Percentiles rank a stretch among this genome's conserved stretches.
phyloP scores from a whole-genome alignment of 2,113 vertebrate species.

The Cyprinodon variegatus region DNA sequence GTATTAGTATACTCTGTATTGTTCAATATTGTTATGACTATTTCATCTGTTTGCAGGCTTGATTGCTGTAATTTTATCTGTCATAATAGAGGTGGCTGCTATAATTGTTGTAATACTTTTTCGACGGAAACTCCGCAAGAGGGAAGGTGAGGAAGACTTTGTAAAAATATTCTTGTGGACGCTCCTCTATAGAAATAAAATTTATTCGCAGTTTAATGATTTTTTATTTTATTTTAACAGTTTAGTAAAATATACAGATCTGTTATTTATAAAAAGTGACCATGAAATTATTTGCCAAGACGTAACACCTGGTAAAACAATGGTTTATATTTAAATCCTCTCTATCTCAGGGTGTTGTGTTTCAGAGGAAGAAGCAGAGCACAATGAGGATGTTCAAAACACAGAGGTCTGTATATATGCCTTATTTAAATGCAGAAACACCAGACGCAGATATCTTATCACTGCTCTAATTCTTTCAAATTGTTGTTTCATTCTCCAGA shows the following conservation, averaged over 20 bases:
- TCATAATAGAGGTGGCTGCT: not conserved
- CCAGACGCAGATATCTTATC: not conserved
- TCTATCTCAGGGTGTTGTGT: slow-evolving; percentile 8
- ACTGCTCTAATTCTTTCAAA: not conserved
- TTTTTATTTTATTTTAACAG: not conserved
- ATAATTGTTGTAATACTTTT: slow-evolving; percentile 12
- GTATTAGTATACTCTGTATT: too few relatives aligned
- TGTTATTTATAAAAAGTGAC: not conserved
- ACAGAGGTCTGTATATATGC: not conserved
- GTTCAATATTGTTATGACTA: too few relatives aligned
- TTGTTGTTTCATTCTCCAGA: slow-evolving; percentile 21
- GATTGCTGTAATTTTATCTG: not conserved
- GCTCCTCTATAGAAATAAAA: too few relatives aligned
- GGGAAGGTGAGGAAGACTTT: slow-evolving; percentile 26
- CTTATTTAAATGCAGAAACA: not conserved
- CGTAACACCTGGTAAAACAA: too few relatives aligned
- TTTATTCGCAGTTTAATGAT: not conserved
- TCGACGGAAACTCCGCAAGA: slow-evolving; percentile 3
- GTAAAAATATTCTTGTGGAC: too few relatives aligned
- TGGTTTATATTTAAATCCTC: not conserved
- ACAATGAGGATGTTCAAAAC: not conserved
- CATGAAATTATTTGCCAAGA: too few relatives aligned
- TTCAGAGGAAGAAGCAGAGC: slow-evolving; percentile 8
- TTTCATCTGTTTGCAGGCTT: not conserved
- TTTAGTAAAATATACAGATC: slow-evolving; percentile 13